Percentiles rank a stretch among this genome's conserved stretches.
phyloP scores from a whole-genome alignment of 1,140 invertebrate species.

The Drosophila insularis region DNA sequence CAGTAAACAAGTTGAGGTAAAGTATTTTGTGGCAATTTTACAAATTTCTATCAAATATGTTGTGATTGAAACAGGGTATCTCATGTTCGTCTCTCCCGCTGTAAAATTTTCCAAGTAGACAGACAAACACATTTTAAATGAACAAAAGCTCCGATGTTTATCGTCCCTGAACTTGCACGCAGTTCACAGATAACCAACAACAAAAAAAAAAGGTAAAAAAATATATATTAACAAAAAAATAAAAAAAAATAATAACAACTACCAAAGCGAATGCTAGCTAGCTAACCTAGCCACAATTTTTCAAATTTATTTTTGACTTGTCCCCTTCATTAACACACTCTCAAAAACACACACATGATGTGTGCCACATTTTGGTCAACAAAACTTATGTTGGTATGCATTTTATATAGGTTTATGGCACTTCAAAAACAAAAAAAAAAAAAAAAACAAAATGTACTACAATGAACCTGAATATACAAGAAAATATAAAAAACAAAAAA shows the following conservation, averaged over 20 bases:
- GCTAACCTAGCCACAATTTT: constrained; percentile 32
- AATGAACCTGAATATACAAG: constrained; percentile 35
- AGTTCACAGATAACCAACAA: constrained; percentile 37
- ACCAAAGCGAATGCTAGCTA: constrained; percentile 16
- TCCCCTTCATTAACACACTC: constrained; percentile 41
- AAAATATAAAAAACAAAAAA: constrained; percentile 25
- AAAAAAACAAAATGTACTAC: constrained; percentile 40
- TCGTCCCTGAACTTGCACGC: constrained; percentile 68
- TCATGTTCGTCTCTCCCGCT: neutral
- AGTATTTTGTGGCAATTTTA: too few relatives aligned
- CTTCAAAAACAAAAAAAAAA: constrained; percentile 4
- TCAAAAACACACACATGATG: constrained; percentile 1
- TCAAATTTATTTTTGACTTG: constrained; percentile 32
- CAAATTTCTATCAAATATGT: neutral
- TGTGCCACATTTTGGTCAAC: constrained; percentile 62
- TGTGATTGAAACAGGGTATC: neutral
- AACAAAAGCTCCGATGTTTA: constrained; percentile 27
- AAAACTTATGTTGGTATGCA: constrained; percentile 21
- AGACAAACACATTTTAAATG: constrained; percentile 23
- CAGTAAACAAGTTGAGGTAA: too few relatives aligned
- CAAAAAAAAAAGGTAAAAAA: constrained; percentile 18
- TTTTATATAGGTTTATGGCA: constrained; percentile 65
- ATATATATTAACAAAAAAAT: neutral
- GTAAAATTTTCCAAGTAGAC: constrained; percentile 18
- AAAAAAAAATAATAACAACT: constrained; percentile 12